Conservation (phyloP, 2,888 invertebrate genomes). For the Terebella lapidaria region DNA sequence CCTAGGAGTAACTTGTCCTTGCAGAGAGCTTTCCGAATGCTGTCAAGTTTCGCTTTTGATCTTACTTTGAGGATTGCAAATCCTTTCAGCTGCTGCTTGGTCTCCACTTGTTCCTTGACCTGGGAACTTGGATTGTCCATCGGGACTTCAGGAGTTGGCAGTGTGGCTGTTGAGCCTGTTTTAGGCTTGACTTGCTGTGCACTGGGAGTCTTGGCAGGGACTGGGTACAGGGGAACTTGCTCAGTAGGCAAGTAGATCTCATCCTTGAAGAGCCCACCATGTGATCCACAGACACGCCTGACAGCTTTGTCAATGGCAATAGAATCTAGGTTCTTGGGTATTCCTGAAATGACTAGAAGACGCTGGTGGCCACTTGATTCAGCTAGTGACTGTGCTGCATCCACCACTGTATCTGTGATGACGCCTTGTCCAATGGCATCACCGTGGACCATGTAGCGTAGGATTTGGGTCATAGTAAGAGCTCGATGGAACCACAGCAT, state of each 20-base stretch:
- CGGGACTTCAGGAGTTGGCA: not conserved
- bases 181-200: not conserved
- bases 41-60: conserved; percentile 42
- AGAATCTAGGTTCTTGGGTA: conserved; percentile 34
- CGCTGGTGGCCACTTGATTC: conserved; percentile 37
- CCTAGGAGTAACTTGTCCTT: conserved; percentile 34
- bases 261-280: conserved; percentile 43
- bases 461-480: conserved; percentile 44
- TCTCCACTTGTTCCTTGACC: not conserved
- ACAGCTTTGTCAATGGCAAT: conserved; percentile 34
- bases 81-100: conserved; percentile 27
- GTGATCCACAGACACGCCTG: conserved; percentile 33
- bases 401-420: conserved; percentile 37
- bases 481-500: conserved; percentile 47
- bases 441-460: conserved; percentile 38
- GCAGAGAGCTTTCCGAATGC: conserved; percentile 37
- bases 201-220: not conserved
- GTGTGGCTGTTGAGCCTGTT: not conserved
- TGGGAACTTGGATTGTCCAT: not conserved
- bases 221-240: not conserved
- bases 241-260: conserved; percentile 42
- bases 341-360: conserved; percentile 43
- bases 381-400: conserved; percentile 35
- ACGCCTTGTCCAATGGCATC: conserved; percentile 35
- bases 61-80: conserved; percentile 42